A percentile compares a stretch with the other conserved stretches of the same genome.
Evolutionary conservation across 2,888 invertebrate genomes (phyloP).

Genomic region (Epistrophe eligans): DNA sequence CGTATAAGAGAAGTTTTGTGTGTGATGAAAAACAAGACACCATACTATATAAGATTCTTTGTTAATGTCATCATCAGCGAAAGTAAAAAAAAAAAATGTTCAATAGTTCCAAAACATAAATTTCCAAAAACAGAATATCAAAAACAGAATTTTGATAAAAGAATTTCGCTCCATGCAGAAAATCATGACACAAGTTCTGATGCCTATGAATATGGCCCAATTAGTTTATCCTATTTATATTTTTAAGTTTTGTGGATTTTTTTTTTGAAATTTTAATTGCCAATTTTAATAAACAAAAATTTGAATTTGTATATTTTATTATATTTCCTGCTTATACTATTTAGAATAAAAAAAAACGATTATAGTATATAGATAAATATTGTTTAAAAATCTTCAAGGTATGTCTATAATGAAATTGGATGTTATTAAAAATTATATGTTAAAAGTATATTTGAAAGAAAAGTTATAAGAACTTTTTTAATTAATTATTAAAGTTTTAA

Average conservation of each 20-base stretch:
- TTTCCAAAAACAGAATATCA: not conserved
- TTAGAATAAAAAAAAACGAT: too few species aligned
- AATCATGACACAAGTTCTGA: constrained; percentile 4
- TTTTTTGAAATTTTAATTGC: too few species aligned
- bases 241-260: too few species aligned
- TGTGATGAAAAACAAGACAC: not conserved
- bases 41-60: not conserved
- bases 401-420: not conserved
- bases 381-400: too few species aligned
- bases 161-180: constrained; percentile 22
- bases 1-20: not conserved
- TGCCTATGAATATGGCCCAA: constrained; percentile 37
- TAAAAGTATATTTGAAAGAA: too few species aligned
- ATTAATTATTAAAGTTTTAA: too few species aligned
- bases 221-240: not conserved
- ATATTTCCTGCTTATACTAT: too few species aligned
- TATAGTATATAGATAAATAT: too few species aligned
- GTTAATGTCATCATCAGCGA: not conserved
- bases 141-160: constrained; percentile 38
- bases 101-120: constrained; percentile 1
- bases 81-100: not conserved
- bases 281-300: not conserved
- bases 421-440: too few species aligned
- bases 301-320: not conserved
- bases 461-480: too few species aligned